Percentiles rank a stretch among this genome's conserved stretches.
These are phyloP conservation scores for Acyrthosiphon pisum DNA, from an alignment of 1,140 invertebrate species.

Conservation along the genomic window DNA sequence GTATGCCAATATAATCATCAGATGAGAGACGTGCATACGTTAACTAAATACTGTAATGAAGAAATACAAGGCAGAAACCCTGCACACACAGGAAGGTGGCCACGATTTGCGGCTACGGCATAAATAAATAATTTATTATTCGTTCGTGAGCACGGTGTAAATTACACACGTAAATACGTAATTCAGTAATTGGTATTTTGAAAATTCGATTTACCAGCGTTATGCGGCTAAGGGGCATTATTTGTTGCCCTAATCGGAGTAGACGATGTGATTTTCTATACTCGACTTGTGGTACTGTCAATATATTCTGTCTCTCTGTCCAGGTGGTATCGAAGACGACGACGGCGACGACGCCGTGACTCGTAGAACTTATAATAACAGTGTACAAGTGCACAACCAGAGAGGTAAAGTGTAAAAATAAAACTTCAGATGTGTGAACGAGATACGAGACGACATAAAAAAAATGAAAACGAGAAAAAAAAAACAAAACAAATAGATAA, in stretches of 20 bases:
- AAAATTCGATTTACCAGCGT: conserved; percentile 25
- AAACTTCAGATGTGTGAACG: conserved; percentile 13
- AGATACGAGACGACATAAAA: background rate
- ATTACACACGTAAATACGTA: too few relatives aligned
- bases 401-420: conserved; percentile 37
- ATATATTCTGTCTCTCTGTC: background rate
- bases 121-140: background rate
- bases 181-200: background rate
- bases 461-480: background rate
- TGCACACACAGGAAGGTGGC: background rate
- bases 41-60: background rate
- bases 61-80: background rate
- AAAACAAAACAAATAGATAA: conserved; percentile 32
- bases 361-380: background rate
- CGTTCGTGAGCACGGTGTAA: background rate
- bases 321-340: background rate
- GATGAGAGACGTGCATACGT: background rate
- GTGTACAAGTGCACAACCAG: background rate
- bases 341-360: background rate
- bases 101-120: background rate
- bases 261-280: background rate
- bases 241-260: background rate
- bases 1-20: background rate
- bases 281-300: background rate
- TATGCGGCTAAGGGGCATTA: conserved; percentile 7